Conservation (phyloP, 2,113 vertebrate species). For the Odocoileus hemionus region DNA sequence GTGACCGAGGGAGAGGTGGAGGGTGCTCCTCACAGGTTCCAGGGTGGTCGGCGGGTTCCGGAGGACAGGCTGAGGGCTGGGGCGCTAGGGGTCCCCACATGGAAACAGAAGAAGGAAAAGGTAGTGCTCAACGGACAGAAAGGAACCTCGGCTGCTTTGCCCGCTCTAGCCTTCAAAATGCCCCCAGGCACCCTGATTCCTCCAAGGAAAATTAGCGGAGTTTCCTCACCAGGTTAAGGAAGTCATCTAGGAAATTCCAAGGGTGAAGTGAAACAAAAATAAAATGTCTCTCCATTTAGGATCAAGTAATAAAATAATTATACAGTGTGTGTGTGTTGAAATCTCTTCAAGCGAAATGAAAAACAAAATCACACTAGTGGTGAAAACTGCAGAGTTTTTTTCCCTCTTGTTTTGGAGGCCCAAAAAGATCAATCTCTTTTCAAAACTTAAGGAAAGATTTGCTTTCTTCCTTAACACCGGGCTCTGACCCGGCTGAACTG, state of each 20-base stretch:
- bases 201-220: neutral
- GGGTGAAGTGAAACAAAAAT: neutral
- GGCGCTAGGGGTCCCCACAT: neutral
- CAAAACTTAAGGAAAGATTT: conserved; percentile 29
- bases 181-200: conserved; percentile 7
- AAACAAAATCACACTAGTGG: conserved; percentile 3
- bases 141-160: neutral
- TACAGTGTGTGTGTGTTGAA: neutral
- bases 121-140: neutral
- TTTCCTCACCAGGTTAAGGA: neutral
- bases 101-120: neutral
- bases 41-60: neutral
- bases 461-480: neutral
- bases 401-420: neutral
- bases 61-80: neutral
- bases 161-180: neutral
- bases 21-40: neutral
- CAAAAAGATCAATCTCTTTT: neutral
- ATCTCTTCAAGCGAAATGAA: conserved; percentile 38
- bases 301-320: conserved; percentile 29
- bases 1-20: neutral
- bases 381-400: neutral
- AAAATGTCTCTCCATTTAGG: neutral
- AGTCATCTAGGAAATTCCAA: conserved; percentile 18
- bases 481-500: neutral